phyloP scores from a whole-genome alignment of 2,888 invertebrate species.

The Drosophila kanekoi region DNA sequence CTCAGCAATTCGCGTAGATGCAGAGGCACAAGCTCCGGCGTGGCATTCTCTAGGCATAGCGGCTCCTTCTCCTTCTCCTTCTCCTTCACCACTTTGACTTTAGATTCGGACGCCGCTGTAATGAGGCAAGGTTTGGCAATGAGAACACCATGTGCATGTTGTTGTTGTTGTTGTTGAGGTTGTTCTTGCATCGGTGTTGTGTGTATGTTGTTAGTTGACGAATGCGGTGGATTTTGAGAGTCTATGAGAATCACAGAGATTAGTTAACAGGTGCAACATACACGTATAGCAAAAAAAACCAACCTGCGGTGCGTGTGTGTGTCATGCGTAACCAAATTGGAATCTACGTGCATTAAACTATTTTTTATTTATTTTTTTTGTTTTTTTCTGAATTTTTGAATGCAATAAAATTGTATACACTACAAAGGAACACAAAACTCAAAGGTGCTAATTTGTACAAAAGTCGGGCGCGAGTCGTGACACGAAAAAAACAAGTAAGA shows the following conservation, averaged over 20 bases:
- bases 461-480: neutral
- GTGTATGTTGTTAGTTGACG: conserved; percentile 28
- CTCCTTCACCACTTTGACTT: neutral
- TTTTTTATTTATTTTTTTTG: neutral
- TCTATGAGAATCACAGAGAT: conserved; percentile 46
- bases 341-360: conserved; percentile 35
- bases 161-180: conserved; percentile 21
- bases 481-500: neutral
- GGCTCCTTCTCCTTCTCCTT: conserved; percentile 20
- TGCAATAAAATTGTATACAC: conserved; percentile 2
- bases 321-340: conserved; percentile 37
- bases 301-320: conserved; percentile 52
- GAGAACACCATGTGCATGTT: conserved; percentile 23
- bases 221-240: conserved; percentile 17
- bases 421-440: conserved; percentile 19
- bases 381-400: conserved; percentile 3
- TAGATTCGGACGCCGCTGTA: conserved; percentile 31
- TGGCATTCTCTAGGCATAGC: conserved; percentile 76
- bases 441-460: neutral
- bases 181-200: conserved; percentile 42
- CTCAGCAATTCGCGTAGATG: conserved; percentile 74
- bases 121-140: conserved; percentile 54
- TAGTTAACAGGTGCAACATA: conserved; percentile 28
- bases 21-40: conserved; percentile 68
- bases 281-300: conserved; percentile 25